Conservation (phyloP, 2,113 vertebrate genomes). For the Corythoichthys intestinalis region DNA sequence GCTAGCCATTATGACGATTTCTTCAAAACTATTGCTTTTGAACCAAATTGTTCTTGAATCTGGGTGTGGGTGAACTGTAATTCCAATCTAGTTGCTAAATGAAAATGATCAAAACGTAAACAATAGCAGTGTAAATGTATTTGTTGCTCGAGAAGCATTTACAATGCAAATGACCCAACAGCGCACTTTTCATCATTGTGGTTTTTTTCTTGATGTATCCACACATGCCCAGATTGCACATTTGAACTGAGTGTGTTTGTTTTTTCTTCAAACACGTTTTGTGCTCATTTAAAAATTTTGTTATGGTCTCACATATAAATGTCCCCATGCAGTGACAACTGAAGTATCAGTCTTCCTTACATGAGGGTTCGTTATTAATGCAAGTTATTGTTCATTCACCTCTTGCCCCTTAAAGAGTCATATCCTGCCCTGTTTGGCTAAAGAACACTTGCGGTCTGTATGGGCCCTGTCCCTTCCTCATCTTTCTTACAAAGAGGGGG, state of each 20-base stretch:
- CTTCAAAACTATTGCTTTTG: too few relatives aligned
- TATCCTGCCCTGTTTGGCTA: conserved; percentile 77
- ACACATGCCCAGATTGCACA: neutral
- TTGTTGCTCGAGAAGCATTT: neutral
- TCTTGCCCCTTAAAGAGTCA: conserved; percentile 75
- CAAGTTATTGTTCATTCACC: conserved; percentile 72
- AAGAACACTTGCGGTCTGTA: conserved; percentile 76
- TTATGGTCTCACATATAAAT: neutral
- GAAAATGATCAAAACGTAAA: neutral
- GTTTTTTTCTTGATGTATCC: too few relatives aligned
- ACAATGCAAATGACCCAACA: too few relatives aligned
- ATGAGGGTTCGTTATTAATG: conserved; percentile 66
- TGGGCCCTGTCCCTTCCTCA: conserved; percentile 71
- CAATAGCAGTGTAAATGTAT: neutral
- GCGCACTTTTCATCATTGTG: too few relatives aligned
- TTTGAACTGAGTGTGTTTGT: neutral
- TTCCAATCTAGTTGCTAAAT: neutral
- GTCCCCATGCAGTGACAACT: conserved; percentile 45
- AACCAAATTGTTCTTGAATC: too few relatives aligned
- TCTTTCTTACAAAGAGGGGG: conserved; percentile 70
- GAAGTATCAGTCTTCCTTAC: conserved; percentile 56
- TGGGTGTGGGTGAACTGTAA: too few relatives aligned
- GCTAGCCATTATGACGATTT: too few relatives aligned
- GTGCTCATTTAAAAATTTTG: too few relatives aligned
- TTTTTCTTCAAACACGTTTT: neutral